Conservation (phyloP, 2,888 invertebrate species). For the Yponomeuta malinellus region DNA sequence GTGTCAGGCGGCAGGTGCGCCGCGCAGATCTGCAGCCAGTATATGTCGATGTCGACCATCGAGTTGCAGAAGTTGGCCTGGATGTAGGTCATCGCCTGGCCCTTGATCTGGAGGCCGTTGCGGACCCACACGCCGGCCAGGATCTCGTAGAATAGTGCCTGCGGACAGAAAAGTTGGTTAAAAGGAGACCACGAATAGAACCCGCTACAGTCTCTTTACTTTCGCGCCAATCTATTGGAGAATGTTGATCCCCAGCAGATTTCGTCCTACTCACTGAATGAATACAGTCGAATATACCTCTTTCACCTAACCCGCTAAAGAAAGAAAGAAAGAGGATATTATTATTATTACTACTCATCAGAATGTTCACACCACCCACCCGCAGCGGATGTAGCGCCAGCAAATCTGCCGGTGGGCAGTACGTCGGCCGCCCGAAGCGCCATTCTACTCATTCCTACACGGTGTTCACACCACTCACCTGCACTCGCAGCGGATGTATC, state of each 20-base stretch:
- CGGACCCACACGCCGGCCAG: constrained; percentile 96
- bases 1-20: constrained; percentile 90
- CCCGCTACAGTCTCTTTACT: too few species aligned
- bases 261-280: too few species aligned
- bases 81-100: constrained; percentile 99
- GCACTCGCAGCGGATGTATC: constrained; percentile 48
- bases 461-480: constrained; percentile 47
- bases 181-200: background rate
- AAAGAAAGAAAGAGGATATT: too few species aligned
- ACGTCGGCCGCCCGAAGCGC: constrained; percentile 79
- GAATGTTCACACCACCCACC: constrained; percentile 60
- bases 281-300: too few species aligned
- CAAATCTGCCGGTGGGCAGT: background rate
- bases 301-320: constrained; percentile 51
- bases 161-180: constrained; percentile 30
- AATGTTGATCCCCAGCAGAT: too few species aligned
- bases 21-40: constrained; percentile 94
- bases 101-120: constrained; percentile 97
- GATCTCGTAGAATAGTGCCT: constrained; percentile 97
- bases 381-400: background rate
- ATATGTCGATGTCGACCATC: constrained; percentile 98
- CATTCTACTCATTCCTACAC: constrained; percentile 89
- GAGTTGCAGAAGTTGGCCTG: constrained; percentile 99
- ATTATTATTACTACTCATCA: constrained; percentile 84
- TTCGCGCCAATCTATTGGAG: too few species aligned